These are phyloP conservation scores for Sussaba pulchella DNA, from an alignment of 2,888 invertebrate genomes.

Conservation along the genomic window DNA sequence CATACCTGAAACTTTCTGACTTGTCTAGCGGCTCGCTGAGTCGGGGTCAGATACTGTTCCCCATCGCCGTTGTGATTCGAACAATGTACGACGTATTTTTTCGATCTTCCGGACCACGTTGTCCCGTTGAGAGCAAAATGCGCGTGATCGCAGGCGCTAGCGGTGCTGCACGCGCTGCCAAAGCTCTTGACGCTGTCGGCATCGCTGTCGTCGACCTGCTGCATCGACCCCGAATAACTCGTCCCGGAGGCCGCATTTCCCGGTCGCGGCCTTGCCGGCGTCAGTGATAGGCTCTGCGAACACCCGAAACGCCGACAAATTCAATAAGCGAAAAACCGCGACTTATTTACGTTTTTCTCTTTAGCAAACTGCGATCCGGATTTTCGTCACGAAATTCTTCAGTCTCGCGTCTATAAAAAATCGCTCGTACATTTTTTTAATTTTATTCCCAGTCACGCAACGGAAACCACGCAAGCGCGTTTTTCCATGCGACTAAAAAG, in stretches of 20 bases:
- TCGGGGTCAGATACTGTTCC: conserved; percentile 94
- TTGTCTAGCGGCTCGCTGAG: conserved; percentile 93
- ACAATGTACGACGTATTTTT: conserved; percentile 94
- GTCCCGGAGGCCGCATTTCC: conserved; percentile 73
- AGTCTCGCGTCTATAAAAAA: no score
- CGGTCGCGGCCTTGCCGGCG: conserved; percentile 80
- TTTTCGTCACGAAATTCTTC: no score
- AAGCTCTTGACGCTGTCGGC: conserved; percentile 92
- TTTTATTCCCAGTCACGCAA: no score
- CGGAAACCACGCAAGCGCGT: no score
- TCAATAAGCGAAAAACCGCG: conserved; percentile 17
- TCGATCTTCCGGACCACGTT: conserved; percentile 85
- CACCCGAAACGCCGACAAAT: conserved; percentile 45
- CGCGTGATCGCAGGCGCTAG: conserved; percentile 93
- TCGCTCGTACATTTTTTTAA: no score
- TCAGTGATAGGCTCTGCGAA: conserved; percentile 81
- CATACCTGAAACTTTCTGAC: conserved; percentile 88
- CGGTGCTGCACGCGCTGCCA: conserved; percentile 90
- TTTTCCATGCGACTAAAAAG: no score
- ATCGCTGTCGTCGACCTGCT: conserved; percentile 86
- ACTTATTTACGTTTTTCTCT: no score
- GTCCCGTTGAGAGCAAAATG: conserved; percentile 90
- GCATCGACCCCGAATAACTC: conserved; percentile 83
- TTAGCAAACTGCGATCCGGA: no score
- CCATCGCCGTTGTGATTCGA: conserved; percentile 92